phyloP scores from a whole-genome alignment of 2,113 vertebrate species.

The Aphyosemion australe region DNA sequence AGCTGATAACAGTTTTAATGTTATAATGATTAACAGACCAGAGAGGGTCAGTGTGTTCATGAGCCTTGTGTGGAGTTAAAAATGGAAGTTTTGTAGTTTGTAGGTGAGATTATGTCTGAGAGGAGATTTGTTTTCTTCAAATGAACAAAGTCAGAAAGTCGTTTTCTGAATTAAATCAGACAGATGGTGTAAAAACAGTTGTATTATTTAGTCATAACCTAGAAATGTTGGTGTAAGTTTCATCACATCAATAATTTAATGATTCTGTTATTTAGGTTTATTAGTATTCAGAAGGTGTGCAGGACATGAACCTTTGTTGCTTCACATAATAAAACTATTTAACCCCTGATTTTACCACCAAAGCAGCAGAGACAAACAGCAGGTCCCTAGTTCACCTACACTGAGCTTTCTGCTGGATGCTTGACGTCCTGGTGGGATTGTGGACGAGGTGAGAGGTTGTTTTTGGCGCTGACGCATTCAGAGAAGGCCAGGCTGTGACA shows the following conservation, averaged over 20 bases:
- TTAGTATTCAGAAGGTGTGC: constrained; percentile 23
- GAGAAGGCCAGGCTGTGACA: constrained; percentile 73
- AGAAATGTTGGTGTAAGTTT: no score
- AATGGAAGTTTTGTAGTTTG: background rate
- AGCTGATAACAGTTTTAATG: constrained; percentile 18
- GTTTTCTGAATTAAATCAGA: no score
- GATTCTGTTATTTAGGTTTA: background rate
- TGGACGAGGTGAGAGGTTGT: constrained; percentile 43
- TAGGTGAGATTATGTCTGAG: no score
- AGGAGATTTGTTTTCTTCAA: no score
- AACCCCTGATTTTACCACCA: constrained; percentile 8
- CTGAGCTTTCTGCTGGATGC: constrained; percentile 30
- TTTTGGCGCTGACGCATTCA: constrained; percentile 61
- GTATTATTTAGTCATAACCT: no score
- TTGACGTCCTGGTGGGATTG: constrained; percentile 39
- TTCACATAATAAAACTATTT: constrained; percentile 8
- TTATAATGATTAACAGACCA: constrained; percentile 13
- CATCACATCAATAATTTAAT: no score
- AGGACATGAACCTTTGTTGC: background rate
- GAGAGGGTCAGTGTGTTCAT: background rate
- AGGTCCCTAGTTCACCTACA: constrained; percentile 33
- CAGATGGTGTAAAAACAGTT: no score
- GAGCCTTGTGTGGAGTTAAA: background rate
- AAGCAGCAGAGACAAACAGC: constrained; percentile 21
- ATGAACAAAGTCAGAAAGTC: no score